These are phyloP conservation scores for Neomonachus schauinslandi DNA, from an alignment of 2,113 vertebrate species.

Conservation along the genomic window DNA sequence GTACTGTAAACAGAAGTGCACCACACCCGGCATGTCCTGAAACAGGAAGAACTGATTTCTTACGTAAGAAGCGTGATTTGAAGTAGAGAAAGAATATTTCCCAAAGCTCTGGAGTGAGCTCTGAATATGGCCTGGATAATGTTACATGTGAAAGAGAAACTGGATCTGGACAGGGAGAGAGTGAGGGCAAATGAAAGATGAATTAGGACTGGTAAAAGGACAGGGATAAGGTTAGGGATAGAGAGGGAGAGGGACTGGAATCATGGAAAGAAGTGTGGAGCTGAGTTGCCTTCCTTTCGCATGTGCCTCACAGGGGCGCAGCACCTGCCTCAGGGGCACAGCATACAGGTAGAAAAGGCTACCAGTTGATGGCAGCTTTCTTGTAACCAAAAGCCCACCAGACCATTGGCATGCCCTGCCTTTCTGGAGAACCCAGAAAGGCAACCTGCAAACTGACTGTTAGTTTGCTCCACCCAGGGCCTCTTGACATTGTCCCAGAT, in stretches of 20 bases:
- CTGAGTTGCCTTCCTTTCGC: background rate
- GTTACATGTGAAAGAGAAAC: background rate
- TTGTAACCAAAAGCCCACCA: background rate
- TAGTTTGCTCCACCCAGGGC: background rate
- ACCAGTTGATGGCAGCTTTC: background rate
- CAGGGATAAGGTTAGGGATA: background rate
- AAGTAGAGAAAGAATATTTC: background rate
- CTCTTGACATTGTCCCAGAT: background rate
- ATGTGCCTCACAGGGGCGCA: background rate
- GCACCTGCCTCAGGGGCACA: rapidly evolving
- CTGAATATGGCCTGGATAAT: background rate
- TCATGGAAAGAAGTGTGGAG: background rate
- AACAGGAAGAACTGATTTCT: background rate
- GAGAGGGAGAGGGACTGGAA: background rate
- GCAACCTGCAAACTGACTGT: background rate
- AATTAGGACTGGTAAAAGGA: background rate
- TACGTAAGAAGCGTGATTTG: constrained; percentile 1
- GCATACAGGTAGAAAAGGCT: background rate
- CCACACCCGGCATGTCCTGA: background rate
- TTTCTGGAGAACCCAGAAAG: background rate
- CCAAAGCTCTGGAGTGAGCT: background rate
- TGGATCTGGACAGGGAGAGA: background rate
- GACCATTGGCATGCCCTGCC: background rate
- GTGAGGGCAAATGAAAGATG: background rate
- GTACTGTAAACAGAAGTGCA: background rate